Conservation (phyloP, 2,797 vertebrate genomes). For the Crenuchus spilurus region DNA sequence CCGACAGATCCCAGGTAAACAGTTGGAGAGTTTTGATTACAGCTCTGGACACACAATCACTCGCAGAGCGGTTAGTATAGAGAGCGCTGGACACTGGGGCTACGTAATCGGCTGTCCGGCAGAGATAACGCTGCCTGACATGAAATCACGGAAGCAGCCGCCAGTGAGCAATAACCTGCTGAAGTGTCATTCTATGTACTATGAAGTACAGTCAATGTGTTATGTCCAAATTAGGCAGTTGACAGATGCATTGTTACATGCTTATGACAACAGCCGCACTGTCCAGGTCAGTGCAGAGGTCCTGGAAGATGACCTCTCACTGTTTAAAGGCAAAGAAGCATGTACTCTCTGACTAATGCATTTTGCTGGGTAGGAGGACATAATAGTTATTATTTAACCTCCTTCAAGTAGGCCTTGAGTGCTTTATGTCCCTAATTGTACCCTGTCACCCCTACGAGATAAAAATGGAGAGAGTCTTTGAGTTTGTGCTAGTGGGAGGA, state of each 20-base stretch:
- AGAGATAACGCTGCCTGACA: not conserved
- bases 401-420: constrained; percentile 55
- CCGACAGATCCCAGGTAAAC: not conserved
- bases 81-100: not conserved
- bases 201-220: not conserved
- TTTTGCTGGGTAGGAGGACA: constrained; percentile 52
- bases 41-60: not conserved
- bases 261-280: not conserved
- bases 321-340: constrained; percentile 14
- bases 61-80: not conserved
- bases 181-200: not conserved
- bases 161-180: not conserved
- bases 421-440: constrained; percentile 80
- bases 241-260: not conserved
- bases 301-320: not conserved
- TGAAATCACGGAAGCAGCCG: constrained; percentile 15
- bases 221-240: constrained; percentile 4
- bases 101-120: not conserved
- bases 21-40: not conserved
- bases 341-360: constrained; percentile 25
- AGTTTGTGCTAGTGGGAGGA: not conserved
- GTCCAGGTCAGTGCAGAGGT: not conserved
- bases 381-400: constrained; percentile 77
- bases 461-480: constrained; percentile 46
- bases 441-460: constrained; percentile 72